A percentile compares a stretch with the other conserved stretches of the same genome.
phyloP scores from a whole-genome alignment of 2,888 invertebrate genomes.

The Cynaeus angustus region DNA sequence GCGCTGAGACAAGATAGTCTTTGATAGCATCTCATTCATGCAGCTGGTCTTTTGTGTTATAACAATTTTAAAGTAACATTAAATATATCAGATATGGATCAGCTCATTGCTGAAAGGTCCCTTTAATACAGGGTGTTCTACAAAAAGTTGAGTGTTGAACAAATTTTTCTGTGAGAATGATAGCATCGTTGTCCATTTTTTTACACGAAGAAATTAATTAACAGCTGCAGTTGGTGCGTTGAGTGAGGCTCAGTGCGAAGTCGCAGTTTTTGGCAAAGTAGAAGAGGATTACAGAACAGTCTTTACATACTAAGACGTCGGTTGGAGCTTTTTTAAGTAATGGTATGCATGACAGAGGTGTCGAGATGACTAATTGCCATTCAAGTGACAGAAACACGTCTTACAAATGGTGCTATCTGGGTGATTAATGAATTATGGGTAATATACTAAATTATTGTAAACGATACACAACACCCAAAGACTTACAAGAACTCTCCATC shows the following conservation, averaged over 20 bases:
- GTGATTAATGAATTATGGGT: slow-evolving; percentile 62
- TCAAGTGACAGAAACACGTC: slow-evolving; percentile 57
- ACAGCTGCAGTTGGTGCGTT: too few relatives aligned
- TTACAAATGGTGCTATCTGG: slow-evolving; percentile 61
- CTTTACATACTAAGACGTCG: slow-evolving; percentile 9
- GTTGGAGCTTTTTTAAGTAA: slow-evolving; percentile 34
- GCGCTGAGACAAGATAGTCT: slow-evolving; percentile 66
- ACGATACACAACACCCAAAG: slow-evolving; percentile 48
- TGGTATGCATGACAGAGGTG: slow-evolving; percentile 52
- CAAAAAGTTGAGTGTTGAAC: not conserved
- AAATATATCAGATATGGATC: slow-evolving; percentile 66
- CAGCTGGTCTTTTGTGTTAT: slow-evolving; percentile 68
- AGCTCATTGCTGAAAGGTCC: slow-evolving; percentile 51
- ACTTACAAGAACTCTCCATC: slow-evolving; percentile 14
- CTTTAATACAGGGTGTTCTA: slow-evolving; percentile 18
- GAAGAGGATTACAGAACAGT: not conserved
- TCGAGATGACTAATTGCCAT: slow-evolving; percentile 60
- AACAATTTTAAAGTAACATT: slow-evolving; percentile 69
- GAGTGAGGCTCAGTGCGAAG: too few relatives aligned
- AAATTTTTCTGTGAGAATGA: not conserved
- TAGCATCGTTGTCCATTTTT: too few relatives aligned
- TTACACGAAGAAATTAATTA: too few relatives aligned
- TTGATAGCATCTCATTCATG: slow-evolving; percentile 67
- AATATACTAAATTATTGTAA: slow-evolving; percentile 50
- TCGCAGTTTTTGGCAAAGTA: not conserved